Conservation (phyloP, 2,113 vertebrate species). For the Tachuris rubrigastra region DNA sequence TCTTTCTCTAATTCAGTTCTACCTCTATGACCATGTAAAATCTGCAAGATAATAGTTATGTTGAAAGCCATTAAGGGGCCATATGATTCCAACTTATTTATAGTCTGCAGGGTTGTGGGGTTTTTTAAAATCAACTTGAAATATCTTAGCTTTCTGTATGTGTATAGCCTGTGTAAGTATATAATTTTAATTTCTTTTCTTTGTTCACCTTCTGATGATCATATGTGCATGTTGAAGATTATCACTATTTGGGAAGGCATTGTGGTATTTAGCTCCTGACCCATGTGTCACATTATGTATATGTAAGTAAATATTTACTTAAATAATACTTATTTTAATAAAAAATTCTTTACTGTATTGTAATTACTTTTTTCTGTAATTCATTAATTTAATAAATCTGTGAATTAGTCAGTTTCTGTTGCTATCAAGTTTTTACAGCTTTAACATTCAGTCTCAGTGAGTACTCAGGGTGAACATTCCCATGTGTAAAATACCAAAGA, state of each 20-base stretch:
- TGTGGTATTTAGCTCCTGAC: not conserved
- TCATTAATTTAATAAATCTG: not conserved
- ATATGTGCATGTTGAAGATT: not conserved
- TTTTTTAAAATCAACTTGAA: not conserved
- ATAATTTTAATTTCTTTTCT: not conserved
- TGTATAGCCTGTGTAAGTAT: not conserved
- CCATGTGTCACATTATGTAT: not conserved
- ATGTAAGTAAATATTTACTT: not conserved
- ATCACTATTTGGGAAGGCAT: not conserved
- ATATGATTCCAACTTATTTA: slow-evolving; percentile 1
- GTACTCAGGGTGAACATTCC: not conserved
- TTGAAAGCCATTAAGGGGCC: slow-evolving; percentile 4
- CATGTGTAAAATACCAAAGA: not conserved
- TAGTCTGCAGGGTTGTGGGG: not conserved
- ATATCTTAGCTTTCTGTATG: not conserved
- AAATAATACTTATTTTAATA: not conserved
- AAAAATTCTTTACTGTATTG: not conserved
- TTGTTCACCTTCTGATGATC: not conserved
- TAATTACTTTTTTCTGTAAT: not conserved
- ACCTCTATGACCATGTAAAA: not conserved
- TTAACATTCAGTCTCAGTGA: not conserved
- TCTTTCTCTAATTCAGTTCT: not conserved
- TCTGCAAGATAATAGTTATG: not conserved
- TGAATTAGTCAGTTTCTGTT: not conserved
- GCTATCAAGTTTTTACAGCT: not conserved